Conservation (phyloP, 2,797 vertebrate species). For the Xerus rutilus region DNA sequence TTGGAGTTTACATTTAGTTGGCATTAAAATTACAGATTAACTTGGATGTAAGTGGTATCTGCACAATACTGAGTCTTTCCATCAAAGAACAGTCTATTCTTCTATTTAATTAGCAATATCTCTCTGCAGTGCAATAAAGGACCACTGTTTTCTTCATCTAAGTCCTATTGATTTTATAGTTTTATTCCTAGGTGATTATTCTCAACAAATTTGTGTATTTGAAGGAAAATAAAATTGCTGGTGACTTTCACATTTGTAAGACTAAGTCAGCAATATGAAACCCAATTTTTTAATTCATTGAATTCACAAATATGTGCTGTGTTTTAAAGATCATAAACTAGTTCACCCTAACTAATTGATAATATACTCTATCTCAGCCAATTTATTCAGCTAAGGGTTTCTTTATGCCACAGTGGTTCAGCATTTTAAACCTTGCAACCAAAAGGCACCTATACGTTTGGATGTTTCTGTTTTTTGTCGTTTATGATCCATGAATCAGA, state of each 20-base stretch:
- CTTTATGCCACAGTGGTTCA: not conserved
- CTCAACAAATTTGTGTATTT: constrained; percentile 4
- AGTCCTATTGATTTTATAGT: not conserved
- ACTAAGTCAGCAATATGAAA: not conserved
- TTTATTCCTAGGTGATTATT: constrained; percentile 36
- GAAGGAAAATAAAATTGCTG: constrained; percentile 39
- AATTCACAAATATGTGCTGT: not conserved
- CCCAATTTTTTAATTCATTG: constrained; percentile 6
- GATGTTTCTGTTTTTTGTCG: not conserved
- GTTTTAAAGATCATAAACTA: constrained; percentile 49
- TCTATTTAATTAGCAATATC: not conserved
- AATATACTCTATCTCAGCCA: not conserved
- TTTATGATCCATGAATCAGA: not conserved
- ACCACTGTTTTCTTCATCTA: not conserved
- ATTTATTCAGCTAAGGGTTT: not conserved
- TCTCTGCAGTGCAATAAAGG: not conserved
- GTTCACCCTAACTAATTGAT: not conserved
- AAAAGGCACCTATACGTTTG: not conserved
- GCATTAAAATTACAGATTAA: constrained; percentile 23
- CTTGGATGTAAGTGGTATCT: not conserved
- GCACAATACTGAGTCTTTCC: not conserved
- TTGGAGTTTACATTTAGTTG: not conserved
- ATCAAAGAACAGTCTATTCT: not conserved
- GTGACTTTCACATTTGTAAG: constrained; percentile 1
- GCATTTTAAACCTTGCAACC: constrained; percentile 1